Evolutionary conservation across 2,113 vertebrate genomes (phyloP).

Genomic region (Cyrtonyx montezumae): DNA sequence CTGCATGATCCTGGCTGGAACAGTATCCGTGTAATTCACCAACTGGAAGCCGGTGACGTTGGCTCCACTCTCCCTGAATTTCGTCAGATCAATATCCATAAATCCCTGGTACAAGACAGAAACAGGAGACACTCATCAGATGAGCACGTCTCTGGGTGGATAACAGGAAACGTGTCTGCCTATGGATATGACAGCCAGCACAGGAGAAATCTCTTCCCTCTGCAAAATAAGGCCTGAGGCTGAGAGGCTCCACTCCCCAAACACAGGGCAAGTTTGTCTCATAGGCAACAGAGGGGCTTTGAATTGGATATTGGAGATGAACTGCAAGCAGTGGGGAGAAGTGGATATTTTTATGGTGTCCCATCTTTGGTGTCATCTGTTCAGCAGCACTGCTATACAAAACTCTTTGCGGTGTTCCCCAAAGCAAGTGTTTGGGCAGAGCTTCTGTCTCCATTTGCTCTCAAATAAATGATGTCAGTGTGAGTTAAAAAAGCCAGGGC

Average conservation of each 20-base stretch:
- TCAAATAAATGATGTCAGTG: background rate
- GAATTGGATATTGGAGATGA: background rate
- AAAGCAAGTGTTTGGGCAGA: background rate
- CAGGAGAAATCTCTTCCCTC: background rate
- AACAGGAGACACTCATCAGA: background rate
- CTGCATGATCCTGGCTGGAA: conserved; percentile 88
- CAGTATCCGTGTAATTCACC: conserved; percentile 90
- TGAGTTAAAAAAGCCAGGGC: background rate
- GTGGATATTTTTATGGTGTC: background rate
- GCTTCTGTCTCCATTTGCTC: background rate
- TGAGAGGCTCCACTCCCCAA: fast-evolving
- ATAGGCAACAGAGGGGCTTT: background rate
- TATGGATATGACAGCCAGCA: background rate
- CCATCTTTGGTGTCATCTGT: background rate
- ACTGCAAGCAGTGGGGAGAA: background rate
- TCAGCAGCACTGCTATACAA: background rate
- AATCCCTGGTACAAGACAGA: conserved; percentile 84
- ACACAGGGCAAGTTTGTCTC: background rate
- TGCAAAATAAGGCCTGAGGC: background rate
- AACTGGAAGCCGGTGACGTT: conserved; percentile 97
- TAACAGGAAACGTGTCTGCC: background rate
- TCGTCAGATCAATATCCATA: conserved; percentile 94
- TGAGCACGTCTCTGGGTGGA: background rate
- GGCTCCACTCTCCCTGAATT: conserved; percentile 94
- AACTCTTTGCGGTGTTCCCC: background rate